A percentile compares a stretch with the other conserved stretches of the same genome.
Evolutionary conservation across 92 coral and sea anemone species (phyloP).

Genomic region (Palythoa heliodiscus): DNA sequence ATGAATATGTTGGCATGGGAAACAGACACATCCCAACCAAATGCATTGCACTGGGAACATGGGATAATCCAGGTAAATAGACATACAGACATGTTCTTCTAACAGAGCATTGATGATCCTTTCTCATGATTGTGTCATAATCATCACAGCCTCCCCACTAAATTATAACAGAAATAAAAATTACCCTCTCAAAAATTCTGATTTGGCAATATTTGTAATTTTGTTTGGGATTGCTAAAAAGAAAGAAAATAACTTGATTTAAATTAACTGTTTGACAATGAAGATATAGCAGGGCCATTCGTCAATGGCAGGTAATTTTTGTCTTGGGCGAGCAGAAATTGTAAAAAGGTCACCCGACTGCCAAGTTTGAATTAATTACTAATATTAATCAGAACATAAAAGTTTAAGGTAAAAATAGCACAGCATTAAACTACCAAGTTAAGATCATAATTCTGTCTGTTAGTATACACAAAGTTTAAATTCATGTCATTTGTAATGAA

Average conservation of each 20-base stretch:
- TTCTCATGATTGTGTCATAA: too few species aligned
- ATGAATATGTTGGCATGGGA: background rate
- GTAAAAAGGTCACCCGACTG: background rate
- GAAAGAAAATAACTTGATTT: too few species aligned
- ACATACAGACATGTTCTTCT: too few species aligned
- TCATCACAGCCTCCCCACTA: too few species aligned
- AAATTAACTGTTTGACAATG: too few species aligned
- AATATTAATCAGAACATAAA: background rate
- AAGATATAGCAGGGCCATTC: too few species aligned
- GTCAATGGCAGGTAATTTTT: background rate
- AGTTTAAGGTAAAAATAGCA: background rate
- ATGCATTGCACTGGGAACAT: constrained; percentile 38
- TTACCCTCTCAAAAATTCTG: too few species aligned
- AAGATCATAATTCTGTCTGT: background rate
- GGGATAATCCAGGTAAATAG: constrained; percentile 46
- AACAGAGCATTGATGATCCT: too few species aligned
- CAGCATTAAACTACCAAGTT: background rate
- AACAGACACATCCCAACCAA: constrained; percentile 18
- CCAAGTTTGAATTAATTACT: background rate
- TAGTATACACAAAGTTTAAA: background rate
- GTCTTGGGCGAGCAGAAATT: background rate
- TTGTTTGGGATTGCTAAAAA: too few species aligned
- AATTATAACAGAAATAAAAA: too few species aligned
- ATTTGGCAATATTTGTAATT: too few species aligned
- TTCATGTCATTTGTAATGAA: background rate